These are phyloP conservation scores for Dichetophora obliterata DNA, from an alignment of 2,888 invertebrate genomes.

Conservation along the genomic window DNA sequence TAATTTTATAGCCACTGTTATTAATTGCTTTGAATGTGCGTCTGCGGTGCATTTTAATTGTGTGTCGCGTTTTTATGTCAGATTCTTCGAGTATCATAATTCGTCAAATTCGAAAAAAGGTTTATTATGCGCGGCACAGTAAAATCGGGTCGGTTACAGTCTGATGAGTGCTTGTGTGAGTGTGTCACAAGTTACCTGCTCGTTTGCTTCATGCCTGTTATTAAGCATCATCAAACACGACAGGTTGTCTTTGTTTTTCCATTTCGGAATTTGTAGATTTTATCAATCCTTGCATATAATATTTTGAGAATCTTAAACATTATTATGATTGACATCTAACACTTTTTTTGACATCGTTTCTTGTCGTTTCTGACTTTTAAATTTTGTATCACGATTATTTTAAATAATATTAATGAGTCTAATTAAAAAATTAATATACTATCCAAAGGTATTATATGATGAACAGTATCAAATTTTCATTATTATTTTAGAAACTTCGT, in stretches of 20 bases:
- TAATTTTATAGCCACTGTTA: constrained; percentile 7
- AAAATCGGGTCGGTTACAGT: background rate
- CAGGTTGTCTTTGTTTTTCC: background rate
- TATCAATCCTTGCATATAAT: background rate
- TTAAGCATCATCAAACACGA: background rate
- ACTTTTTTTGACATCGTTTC: constrained; percentile 8
- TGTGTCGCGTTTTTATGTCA: constrained; percentile 42
- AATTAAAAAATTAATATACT: too few species aligned
- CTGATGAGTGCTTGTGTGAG: background rate
- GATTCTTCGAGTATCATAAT: constrained; percentile 34
- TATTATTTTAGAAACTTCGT: too few species aligned
- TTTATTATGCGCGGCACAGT: constrained; percentile 23
- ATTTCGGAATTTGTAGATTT: constrained; percentile 9
- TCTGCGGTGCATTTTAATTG: constrained; percentile 21
- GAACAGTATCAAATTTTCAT: too few species aligned
- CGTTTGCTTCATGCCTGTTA: background rate
- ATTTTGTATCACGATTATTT: too few species aligned
- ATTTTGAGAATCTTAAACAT: background rate
- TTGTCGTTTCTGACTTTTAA: background rate
- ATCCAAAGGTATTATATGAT: too few species aligned
- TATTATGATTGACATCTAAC: constrained; percentile 37
- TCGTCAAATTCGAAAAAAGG: constrained; percentile 34
- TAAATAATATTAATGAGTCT: too few species aligned
- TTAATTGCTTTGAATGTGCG: constrained; percentile 1
- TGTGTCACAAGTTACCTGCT: constrained; percentile 5